Conservation (phyloP, 2,113 vertebrate genomes). For the Sinocyclocheilus maitianheensis region DNA sequence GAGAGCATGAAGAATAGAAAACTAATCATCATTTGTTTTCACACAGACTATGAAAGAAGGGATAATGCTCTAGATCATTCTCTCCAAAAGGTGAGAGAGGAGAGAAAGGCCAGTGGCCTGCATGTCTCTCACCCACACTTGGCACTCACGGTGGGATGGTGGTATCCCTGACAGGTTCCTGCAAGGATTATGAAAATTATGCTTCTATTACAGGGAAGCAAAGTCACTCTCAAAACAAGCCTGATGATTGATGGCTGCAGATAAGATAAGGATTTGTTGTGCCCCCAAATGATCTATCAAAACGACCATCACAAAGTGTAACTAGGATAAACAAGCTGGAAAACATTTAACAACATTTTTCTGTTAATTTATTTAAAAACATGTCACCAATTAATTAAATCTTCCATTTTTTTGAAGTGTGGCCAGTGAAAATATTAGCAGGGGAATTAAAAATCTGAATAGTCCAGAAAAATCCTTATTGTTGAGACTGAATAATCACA, state of each 20-base stretch:
- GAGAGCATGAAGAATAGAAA: constrained; percentile 37
- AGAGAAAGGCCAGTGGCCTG: constrained; percentile 38
- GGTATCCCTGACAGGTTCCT: constrained; percentile 27
- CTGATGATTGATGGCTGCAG: constrained; percentile 32
- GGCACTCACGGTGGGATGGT: constrained; percentile 2
- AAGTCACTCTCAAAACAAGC: constrained; percentile 49
- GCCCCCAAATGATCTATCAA: neutral
- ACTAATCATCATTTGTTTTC: constrained; percentile 51
- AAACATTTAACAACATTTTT: too few species aligned
- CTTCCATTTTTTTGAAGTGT: neutral
- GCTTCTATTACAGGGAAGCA: constrained; percentile 42
- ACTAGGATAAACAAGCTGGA: too few species aligned
- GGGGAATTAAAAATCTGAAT: neutral
- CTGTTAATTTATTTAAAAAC: too few species aligned
- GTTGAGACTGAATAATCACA: neutral
- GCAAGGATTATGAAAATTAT: constrained; percentile 46
- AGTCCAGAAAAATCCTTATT: too few species aligned
- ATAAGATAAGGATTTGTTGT: constrained; percentile 25
- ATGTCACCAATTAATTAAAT: neutral
- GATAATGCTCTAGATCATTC: constrained; percentile 46
- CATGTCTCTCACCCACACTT: constrained; percentile 25
- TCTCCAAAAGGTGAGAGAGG: constrained; percentile 47
- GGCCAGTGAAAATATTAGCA: neutral
- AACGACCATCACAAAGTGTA: too few species aligned
- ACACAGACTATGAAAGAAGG: constrained; percentile 31